Evolutionary conservation across 2,113 vertebrate species (phyloP).

Genomic region (Sinocyclocheilus grahami): DNA sequence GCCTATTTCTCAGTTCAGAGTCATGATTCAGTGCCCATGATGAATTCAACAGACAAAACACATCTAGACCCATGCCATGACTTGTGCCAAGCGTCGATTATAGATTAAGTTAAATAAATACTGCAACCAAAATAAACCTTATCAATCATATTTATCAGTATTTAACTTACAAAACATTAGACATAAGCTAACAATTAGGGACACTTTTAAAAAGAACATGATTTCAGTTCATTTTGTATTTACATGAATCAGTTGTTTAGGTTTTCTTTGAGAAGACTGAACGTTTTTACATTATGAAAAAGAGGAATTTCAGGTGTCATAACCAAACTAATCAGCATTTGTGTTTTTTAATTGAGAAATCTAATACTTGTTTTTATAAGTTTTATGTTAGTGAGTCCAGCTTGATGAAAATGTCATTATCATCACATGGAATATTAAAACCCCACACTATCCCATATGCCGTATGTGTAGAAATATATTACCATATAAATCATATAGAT

Average conservation of each 20-base stretch:
- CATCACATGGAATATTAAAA: background rate
- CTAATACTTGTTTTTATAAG: too few species aligned
- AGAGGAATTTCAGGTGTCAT: background rate
- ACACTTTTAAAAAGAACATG: background rate
- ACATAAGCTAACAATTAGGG: background rate
- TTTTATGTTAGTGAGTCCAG: too few species aligned
- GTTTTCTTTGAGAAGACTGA: background rate
- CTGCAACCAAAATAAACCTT: background rate
- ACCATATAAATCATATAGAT: background rate
- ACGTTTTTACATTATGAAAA: background rate
- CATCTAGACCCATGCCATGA: constrained; percentile 5
- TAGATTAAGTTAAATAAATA: background rate
- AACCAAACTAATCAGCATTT: background rate
- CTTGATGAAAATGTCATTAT: too few species aligned
- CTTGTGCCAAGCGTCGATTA: constrained; percentile 10
- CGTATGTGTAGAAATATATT: background rate
- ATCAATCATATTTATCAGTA: background rate
- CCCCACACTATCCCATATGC: background rate
- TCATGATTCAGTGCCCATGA: constrained; percentile 11
- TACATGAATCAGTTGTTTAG: background rate
- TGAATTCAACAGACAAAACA: constrained; percentile 37
- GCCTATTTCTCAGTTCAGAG: background rate
- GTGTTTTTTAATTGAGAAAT: background rate
- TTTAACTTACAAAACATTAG: background rate
- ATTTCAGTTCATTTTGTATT: background rate